Percentiles rank a stretch among this genome's conserved stretches.
Conservation (phyloP, 2,888 invertebrate genomes). For the Coenonympha glycerion region DNA sequence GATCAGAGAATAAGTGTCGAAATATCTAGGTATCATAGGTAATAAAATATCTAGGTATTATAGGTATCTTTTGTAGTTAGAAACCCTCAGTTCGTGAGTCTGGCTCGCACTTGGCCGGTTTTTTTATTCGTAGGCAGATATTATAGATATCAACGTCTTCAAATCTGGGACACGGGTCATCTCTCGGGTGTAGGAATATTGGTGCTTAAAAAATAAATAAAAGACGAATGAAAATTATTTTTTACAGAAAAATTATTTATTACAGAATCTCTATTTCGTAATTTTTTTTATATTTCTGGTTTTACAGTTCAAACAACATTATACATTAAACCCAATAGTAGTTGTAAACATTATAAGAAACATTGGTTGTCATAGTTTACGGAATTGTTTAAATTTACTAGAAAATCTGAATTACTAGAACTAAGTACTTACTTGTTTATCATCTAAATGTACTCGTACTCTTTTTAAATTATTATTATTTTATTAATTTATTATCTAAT, state of each 20-base stretch:
- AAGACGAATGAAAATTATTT: conserved; percentile 31
- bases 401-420: conserved; percentile 35
- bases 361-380: conserved; percentile 23
- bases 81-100: too few species aligned
- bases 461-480: conserved; percentile 5
- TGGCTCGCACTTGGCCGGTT: too few species aligned
- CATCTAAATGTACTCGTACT: conserved; percentile 3
- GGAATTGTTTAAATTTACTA: conserved; percentile 35
- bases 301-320: conserved; percentile 31
- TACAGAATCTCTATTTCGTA: conserved; percentile 47
- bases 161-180: too few species aligned
- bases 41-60: too few species aligned
- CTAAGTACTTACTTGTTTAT: conserved; percentile 22
- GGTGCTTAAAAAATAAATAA: conserved; percentile 9
- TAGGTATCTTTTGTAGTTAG: too few species aligned
- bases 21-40: too few species aligned
- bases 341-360: conserved; percentile 34
- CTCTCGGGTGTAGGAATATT: too few species aligned
- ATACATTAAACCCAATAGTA: conserved; percentile 34
- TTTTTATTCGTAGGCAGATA: too few species aligned
- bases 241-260: conserved; percentile 62
- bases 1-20: too few species aligned
- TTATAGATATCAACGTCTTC: too few species aligned
- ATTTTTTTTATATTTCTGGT: conserved; percentile 36
- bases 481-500: neutral